Evolutionary conservation across 2,888 invertebrate species (phyloP), one percentile per base, ranked within the genome.

Genomic region (Strigamia maritima): DNA sequence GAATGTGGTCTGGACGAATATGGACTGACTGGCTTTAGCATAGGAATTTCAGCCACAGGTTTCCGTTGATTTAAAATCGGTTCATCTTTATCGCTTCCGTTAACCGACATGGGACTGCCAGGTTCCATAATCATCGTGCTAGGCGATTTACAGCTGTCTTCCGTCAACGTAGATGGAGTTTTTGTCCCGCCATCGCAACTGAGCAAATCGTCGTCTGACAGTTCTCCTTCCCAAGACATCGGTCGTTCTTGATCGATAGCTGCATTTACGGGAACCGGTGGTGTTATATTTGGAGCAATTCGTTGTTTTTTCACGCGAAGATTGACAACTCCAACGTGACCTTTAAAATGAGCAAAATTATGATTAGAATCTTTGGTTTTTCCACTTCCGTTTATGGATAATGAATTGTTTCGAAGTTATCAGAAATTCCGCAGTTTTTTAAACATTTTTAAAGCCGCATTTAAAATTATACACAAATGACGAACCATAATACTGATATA

Each of bases 211-310:
- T 92, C 91, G 85, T 95, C 95, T 1, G 94, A 95, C 14, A 95
- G 89, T 86, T 94, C 95, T 10, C 95, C 95, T 86, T 95, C 95
- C 95, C 95, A 95, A 8, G 94, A 95, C 95, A 96, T 96, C 76
- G 95, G 95, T 78, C 95, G 87, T 82, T 88, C 88, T n/a, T 87
- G 87, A 77, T 85, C 85, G 70, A 84, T 85, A 78, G 87, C 79
- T n/a, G 22, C 44, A 28, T 70, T 70, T n/a, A n/a, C 14, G 2
- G 28, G 6, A 28, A 70, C 28, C n/a, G 70, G 70, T 22, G 70
- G 31, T 26, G 44, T 77, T 12, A 35, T 76, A 35, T 54, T 79
- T 8, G 54, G 28, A 26, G 60, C 78, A 19, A 70, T 75, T 26
- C 22, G 49, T 44, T 79, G 79, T 35, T 79, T 79, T 28, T 79